Percentiles rank a stretch among this genome's conserved stretches.
These are phyloP conservation scores for Dynastes grantii DNA, from an alignment of 2,888 invertebrate genomes.

Conservation along the genomic window DNA sequence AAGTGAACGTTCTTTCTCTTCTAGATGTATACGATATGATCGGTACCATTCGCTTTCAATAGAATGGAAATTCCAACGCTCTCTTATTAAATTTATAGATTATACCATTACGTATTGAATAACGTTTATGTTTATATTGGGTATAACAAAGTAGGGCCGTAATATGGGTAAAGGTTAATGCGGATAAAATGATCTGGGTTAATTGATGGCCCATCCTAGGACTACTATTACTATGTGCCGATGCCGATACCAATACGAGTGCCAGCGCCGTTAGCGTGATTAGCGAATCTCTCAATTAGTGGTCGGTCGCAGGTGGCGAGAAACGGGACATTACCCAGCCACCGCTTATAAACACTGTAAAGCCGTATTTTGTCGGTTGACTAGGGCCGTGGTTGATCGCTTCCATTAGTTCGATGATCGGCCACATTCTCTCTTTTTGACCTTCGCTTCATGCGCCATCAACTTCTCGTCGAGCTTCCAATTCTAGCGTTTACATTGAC, in stretches of 20 bases:
- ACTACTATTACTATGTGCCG: conserved; percentile 27
- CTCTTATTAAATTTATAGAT: conserved; percentile 34
- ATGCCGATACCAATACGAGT: conserved; percentile 19
- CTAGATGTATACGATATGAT: no score
- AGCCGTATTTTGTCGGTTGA: conserved; percentile 51
- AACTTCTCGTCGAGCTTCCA: conserved; percentile 51
- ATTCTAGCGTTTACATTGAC: conserved; percentile 51
- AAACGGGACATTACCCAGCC: conserved; percentile 50
- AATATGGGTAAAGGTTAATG: conserved; percentile 50
- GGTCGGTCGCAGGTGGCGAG: conserved; percentile 52
- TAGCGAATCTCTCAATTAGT: conserved; percentile 54
- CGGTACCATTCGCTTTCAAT: background rate
- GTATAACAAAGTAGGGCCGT: conserved; percentile 37
- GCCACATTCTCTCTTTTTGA: conserved; percentile 51
- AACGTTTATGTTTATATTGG: conserved; percentile 39
- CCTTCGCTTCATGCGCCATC: conserved; percentile 54
- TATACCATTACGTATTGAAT: conserved; percentile 39
- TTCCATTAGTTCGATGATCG: conserved; percentile 53
- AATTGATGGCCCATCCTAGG: conserved; percentile 47
- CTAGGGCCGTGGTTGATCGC: conserved; percentile 51
- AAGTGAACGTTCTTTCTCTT: no score
- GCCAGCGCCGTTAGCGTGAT: conserved; percentile 45
- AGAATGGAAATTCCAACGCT: conserved; percentile 3
- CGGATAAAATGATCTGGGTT: conserved; percentile 49
- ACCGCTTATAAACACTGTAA: conserved; percentile 52